A percentile compares a stretch with the other conserved stretches of the same genome.
Evolutionary conservation across 2,888 invertebrate genomes (phyloP).

Genomic region (Podotricha telesiphe): DNA sequence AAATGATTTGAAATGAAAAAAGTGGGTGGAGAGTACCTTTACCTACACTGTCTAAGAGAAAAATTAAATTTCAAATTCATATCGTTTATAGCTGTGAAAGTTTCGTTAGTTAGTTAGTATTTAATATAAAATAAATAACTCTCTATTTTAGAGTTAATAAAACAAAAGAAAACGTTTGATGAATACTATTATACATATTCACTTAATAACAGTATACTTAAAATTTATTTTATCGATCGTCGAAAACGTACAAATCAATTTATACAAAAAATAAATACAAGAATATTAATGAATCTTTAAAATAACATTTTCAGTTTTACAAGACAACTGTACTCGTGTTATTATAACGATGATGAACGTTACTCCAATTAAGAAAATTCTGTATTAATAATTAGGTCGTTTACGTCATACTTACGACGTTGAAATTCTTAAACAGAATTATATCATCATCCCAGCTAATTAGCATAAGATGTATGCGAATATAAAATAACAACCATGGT

Average conservation of each 20-base stretch:
- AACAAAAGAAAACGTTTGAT: too few species aligned
- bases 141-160: neutral
- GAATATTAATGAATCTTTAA: too few species aligned
- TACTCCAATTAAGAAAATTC: conserved; percentile 16
- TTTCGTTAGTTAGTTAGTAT: neutral
- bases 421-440: conserved; percentile 35
- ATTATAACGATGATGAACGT: conserved; percentile 6
- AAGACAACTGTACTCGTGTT: neutral
- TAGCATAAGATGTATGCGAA: conserved; percentile 33
- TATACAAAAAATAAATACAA: too few species aligned
- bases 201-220: too few species aligned
- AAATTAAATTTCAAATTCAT: conserved; percentile 4
- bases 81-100: neutral
- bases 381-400: conserved; percentile 30
- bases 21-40: conserved; percentile 22
- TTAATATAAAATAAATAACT: neutral
- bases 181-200: too few species aligned
- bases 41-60: neutral
- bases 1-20: conserved; percentile 41
- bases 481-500: conserved; percentile 35
- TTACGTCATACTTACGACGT: conserved; percentile 26
- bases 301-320: neutral
- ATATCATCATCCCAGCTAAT: conserved; percentile 38
- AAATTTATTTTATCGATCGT: too few species aligned
- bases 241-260: too few species aligned